These are phyloP conservation scores for Gulo gulo DNA, from an alignment of 2,113 vertebrate species.

Conservation along the genomic window DNA sequence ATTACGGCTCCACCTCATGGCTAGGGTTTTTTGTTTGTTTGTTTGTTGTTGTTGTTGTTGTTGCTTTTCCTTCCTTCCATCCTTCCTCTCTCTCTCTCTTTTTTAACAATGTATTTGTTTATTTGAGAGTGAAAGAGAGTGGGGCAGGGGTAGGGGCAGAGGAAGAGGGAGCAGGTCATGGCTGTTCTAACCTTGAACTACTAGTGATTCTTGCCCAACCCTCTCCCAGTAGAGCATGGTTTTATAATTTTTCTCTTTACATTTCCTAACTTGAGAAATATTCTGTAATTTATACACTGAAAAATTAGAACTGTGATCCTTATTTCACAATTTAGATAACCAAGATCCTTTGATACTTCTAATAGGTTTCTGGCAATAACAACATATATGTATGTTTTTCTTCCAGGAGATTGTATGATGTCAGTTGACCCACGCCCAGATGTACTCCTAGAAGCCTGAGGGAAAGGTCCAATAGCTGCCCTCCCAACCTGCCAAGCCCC, in stretches of 20 bases:
- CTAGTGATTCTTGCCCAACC: neutral
- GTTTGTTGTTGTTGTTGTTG: too few relatives aligned
- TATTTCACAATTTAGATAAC: neutral
- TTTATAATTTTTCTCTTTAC: conserved; percentile 19
- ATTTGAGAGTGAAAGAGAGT: neutral
- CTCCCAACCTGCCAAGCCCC: too few relatives aligned
- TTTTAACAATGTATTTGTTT: neutral
- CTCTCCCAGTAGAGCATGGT: neutral
- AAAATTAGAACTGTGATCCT: neutral
- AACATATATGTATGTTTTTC: neutral
- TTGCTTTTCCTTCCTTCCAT: too few relatives aligned
- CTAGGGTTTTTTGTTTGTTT: too few relatives aligned
- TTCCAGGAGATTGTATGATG: neutral
- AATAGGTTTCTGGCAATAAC: neutral
- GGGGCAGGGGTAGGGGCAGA: neutral
- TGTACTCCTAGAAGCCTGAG: neutral
- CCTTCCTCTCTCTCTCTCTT: neutral
- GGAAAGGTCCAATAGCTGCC: neutral
- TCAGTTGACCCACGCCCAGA: neutral
- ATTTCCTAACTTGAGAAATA: neutral
- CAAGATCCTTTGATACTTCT: neutral
- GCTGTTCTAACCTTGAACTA: neutral
- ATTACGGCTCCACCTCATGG: neutral
- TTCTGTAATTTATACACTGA: neutral
- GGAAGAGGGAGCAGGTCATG: neutral